Base-by-base conservation (phyloP, 2,113 vertebrate genomes). In the Orthonyx spaldingii region DNA sequence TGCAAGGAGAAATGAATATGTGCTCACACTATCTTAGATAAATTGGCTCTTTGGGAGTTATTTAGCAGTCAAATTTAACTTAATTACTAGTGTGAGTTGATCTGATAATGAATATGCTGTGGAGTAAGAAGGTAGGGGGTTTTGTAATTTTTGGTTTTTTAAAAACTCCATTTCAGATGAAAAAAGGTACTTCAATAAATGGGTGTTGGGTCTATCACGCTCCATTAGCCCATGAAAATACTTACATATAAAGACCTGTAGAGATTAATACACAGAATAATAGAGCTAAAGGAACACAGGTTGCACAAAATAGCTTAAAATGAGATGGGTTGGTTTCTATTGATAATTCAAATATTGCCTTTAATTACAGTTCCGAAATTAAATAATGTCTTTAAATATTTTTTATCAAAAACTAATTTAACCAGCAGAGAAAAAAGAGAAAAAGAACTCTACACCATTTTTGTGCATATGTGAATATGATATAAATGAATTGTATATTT, bases 81-180 rank as follows among this genome's bases (percentile, higher is more conserved):
- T 95, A 92, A 92, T 96, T 94, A 93, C 68, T 84, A 78, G 47
- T 84, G 64, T 84, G 76, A 71, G 47, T 66, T 94, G 80, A 92
- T 94, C 60, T 59, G 72, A 68, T 94, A 94, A 93, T 92, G 60
- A 96, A 47, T 90, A 63, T 68, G 18, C 47, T 66, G 55, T 28
- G 55, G 23, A 90, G 47, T 66, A 66, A 74, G 55, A 81, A 88
- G 68, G 32, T 47, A 14, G 30, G 13, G 35, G 42, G 9, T 3
- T 44, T 53, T 50, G 37, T 64, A 46, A 22, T 30, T 56, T 80
- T 35, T 26, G 9, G 1, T 39, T 81, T 70, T 92, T 85, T n/a
- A 5, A 72, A 91, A 61, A 8, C n/a, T 61, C 8, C 22, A 37
- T 68, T 89, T 94, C 55, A 81, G 42, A 27, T 57, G 18, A 72